These are phyloP conservation scores for Brachionus plicatilis DNA, from an alignment of 1,140 invertebrate species.

Conservation along the genomic window DNA sequence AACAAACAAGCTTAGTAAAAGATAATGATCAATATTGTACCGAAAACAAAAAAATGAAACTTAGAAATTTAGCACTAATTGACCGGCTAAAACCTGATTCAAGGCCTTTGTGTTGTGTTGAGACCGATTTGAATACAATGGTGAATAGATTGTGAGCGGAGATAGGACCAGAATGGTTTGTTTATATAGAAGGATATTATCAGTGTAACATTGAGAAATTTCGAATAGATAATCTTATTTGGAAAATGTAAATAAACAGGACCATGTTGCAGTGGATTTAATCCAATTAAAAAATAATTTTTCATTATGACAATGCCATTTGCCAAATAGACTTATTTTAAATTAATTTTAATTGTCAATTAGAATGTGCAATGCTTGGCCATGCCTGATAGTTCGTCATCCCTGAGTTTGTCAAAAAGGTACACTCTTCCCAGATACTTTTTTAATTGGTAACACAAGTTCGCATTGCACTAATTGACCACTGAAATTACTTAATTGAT, in stretches of 20 bases:
- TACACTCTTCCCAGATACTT: neutral
- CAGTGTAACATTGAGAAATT: conserved; percentile 28
- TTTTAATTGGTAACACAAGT: neutral
- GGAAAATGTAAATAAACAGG: too few relatives aligned
- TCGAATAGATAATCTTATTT: neutral
- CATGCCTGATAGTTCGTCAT: neutral
- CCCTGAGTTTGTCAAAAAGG: neutral
- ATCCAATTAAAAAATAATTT: neutral
- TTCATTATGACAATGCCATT: neutral
- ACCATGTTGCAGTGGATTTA: neutral
- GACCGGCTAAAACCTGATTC: neutral
- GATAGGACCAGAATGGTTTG: neutral
- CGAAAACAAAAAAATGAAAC: neutral
- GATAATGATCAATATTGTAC: conserved; percentile 21
- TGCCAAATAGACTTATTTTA: neutral
- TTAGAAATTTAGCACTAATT: conserved; percentile 20
- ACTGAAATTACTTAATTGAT: neutral
- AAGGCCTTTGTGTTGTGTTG: neutral
- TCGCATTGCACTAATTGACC: neutral
- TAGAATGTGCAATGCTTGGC: neutral
- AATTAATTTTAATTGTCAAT: neutral
- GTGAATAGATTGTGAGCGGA: neutral
- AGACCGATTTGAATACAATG: neutral
- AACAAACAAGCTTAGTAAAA: neutral
- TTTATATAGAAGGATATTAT: neutral